Conservation (phyloP, 2,113 vertebrate species). For the Turdus rufiventris region DNA sequence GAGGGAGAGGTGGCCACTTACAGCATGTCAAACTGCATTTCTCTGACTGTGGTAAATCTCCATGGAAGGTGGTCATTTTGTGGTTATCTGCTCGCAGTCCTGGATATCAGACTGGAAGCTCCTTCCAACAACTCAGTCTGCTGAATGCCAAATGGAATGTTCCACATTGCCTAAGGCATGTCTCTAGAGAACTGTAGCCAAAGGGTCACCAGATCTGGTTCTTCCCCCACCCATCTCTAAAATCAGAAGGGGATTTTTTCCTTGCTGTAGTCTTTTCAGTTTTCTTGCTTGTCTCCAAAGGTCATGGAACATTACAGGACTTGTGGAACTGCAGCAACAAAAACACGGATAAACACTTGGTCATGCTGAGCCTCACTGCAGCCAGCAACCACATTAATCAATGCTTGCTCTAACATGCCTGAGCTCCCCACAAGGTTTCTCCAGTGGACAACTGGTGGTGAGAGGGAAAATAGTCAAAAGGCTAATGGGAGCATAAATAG, state of each 20-base stretch:
- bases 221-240: background rate
- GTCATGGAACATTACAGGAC: background rate
- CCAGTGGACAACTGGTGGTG: background rate
- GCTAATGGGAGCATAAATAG: background rate
- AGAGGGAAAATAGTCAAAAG: background rate
- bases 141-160: background rate
- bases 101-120: background rate
- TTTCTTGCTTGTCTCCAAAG: background rate
- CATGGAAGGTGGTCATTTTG: background rate
- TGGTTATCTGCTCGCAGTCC: background rate
- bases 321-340: background rate
- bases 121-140: background rate
- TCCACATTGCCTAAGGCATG: background rate
- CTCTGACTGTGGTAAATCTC: background rate
- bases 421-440: background rate
- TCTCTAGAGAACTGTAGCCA: background rate
- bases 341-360: background rate
- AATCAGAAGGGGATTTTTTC: background rate
- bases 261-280: background rate
- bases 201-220: background rate
- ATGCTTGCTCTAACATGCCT: background rate
- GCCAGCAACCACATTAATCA: background rate
- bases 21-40: background rate
- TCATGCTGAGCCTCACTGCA: background rate
- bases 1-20: background rate